Conservation (phyloP, 1,140 invertebrate species). For the Pectinophora gossypiella region DNA sequence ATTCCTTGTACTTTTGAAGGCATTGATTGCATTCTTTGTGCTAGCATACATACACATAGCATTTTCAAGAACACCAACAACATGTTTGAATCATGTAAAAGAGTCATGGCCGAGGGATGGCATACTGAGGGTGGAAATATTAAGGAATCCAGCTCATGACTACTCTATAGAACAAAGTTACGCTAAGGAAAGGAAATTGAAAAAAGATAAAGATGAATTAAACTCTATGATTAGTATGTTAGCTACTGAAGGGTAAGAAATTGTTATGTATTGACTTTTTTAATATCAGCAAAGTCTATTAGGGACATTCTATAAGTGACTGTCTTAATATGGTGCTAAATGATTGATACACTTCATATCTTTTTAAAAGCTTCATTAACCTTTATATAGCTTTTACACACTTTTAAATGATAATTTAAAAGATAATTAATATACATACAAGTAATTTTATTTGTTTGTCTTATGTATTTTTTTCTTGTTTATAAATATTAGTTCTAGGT, state of each 20-base stretch:
- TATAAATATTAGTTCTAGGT: no score
- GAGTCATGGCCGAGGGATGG: conserved; percentile 96
- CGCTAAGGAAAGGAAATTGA: conserved; percentile 84
- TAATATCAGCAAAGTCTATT: no score
- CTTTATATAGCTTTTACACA: no score
- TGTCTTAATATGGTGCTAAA: no score
- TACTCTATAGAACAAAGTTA: conserved; percentile 89
- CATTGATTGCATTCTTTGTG: conserved; percentile 91
- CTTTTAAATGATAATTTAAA: no score
- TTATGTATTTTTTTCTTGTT: no score
- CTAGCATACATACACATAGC: conserved; percentile 96
- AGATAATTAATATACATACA: no score
- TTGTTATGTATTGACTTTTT: no score
- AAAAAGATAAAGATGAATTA: conserved; percentile 82
- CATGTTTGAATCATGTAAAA: conserved; percentile 93
- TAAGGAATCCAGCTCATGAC: conserved; percentile 83
- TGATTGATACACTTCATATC: no score
- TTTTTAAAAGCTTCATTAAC: no score
- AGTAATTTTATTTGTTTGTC: no score
- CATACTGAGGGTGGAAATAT: conserved; percentile 96
- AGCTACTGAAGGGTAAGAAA: conserved; percentile 79
- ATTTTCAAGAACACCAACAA: conserved; percentile 94
- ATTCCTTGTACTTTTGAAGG: conserved; percentile 93
- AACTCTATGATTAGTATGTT: conserved; percentile 80
- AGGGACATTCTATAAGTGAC: no score